Evolutionary conservation across 2,113 vertebrate species (phyloP).

Genomic region (Leucopternis melanops): DNA sequence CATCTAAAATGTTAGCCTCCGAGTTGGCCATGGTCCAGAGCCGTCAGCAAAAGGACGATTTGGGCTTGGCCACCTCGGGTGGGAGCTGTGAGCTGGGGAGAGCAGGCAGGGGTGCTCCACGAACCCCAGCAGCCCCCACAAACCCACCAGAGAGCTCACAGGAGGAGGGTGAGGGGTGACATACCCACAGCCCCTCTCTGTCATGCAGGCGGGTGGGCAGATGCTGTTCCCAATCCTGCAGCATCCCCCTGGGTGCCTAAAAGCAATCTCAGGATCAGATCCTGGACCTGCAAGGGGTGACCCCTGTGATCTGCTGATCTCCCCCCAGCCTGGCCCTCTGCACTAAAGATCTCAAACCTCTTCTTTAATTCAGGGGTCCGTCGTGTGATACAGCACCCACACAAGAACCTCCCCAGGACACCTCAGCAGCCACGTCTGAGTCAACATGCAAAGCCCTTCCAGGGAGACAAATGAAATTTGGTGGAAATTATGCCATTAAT

Average conservation of each 20-base stretch:
- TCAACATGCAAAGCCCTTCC: not conserved
- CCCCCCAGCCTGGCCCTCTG: not conserved
- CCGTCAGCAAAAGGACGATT: not conserved
- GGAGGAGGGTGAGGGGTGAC: not conserved
- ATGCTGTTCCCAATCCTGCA: not conserved
- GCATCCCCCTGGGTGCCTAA: not conserved
- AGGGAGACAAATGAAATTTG: not conserved
- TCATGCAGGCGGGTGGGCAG: rapidly evolving
- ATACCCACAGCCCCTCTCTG: not conserved
- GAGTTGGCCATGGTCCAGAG: not conserved
- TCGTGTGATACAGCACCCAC: too few relatives aligned
- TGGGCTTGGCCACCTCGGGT: not conserved
- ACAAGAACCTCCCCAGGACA: too few relatives aligned
- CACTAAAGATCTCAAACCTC: not conserved
- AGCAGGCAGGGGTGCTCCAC: not conserved
- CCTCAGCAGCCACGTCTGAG: not conserved
- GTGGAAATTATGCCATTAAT: not conserved
- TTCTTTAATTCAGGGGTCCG: not conserved
- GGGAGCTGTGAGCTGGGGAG: not conserved
- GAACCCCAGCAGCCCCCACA: not conserved
- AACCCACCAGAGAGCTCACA: not conserved
- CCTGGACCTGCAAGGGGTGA: not conserved
- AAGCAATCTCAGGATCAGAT: not conserved
- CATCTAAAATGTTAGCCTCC: not conserved
- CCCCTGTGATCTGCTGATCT: not conserved